A percentile compares a stretch with the other conserved stretches of the same genome.
Evolutionary conservation across 2,797 vertebrate genomes (phyloP).

Genomic region (Rhabdophis nuchalis): DNA sequence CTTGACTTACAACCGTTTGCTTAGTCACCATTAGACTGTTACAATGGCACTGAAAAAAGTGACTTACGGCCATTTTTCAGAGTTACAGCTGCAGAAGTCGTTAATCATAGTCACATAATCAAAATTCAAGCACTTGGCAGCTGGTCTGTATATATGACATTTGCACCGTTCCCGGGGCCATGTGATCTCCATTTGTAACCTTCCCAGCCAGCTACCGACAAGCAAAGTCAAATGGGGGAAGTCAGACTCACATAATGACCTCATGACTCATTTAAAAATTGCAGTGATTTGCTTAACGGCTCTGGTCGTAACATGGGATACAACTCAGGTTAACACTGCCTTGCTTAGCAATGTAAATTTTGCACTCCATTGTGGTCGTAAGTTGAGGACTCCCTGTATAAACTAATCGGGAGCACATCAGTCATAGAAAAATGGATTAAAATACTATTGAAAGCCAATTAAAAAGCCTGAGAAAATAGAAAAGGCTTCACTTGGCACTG

Average conservation of each 20-base stretch:
- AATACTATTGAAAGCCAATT: background rate
- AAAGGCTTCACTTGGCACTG: background rate
- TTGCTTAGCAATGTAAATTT: background rate
- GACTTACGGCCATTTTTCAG: background rate
- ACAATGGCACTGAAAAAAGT: background rate
- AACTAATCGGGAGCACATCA: background rate
- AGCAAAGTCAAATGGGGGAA: background rate
- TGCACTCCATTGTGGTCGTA: background rate
- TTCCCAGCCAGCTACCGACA: background rate
- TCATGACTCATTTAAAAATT: background rate
- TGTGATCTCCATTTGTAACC: background rate
- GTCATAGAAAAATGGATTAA: background rate
- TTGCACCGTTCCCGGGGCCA: background rate
- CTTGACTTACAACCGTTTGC: background rate
- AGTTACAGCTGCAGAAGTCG: background rate
- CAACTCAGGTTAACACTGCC: background rate
- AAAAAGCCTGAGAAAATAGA: background rate
- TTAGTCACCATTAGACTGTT: background rate
- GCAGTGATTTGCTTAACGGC: background rate
- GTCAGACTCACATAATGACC: background rate
- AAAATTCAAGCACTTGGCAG: background rate
- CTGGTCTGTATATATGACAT: background rate
- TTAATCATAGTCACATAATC: background rate
- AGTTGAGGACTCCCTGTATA: background rate
- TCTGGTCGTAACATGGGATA: background rate